Evolutionary conservation across 37 sponge, comb jelly and placozoan species (phyloP).

Genomic region (Theonella swinhoei): DNA sequence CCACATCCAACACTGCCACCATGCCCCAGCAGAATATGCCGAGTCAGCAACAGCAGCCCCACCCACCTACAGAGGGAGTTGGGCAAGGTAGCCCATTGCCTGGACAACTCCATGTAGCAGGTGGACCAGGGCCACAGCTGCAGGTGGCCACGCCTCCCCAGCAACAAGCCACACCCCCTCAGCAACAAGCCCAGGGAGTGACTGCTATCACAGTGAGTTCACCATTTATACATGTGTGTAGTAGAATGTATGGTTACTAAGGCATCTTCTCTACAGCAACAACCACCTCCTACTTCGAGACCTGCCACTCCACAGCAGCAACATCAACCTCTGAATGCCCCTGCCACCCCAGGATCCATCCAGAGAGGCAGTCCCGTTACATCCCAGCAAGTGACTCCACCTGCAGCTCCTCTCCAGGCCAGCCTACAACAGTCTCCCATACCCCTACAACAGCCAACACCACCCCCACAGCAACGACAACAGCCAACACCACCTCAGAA

Average conservation of each 20-base stretch:
- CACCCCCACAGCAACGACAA: neutral
- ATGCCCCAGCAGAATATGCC: neutral
- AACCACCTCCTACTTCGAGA: neutral
- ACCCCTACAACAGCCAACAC: neutral
- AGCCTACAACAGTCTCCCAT: neutral
- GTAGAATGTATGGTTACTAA: neutral
- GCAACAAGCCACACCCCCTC: neutral
- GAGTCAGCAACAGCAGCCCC: neutral
- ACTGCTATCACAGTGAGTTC: neutral
- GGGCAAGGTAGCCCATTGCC: neutral
- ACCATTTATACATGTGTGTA: neutral
- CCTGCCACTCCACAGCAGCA: neutral
- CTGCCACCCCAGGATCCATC: neutral
- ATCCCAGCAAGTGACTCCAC: neutral
- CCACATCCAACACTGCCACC: too few relatives aligned
- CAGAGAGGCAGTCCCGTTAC: neutral
- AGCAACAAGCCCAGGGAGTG: neutral
- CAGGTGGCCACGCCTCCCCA: neutral
- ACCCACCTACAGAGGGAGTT: neutral
- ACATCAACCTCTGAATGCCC: slow-evolving; percentile 15
- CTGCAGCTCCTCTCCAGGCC: neutral
- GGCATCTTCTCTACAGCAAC: neutral
- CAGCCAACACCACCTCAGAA: neutral
- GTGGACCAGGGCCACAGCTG: neutral
- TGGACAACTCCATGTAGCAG: too few relatives aligned